phyloP scores from a whole-genome alignment of 1,140 invertebrate species.

The Pseudomyrmex cubaensis region DNA sequence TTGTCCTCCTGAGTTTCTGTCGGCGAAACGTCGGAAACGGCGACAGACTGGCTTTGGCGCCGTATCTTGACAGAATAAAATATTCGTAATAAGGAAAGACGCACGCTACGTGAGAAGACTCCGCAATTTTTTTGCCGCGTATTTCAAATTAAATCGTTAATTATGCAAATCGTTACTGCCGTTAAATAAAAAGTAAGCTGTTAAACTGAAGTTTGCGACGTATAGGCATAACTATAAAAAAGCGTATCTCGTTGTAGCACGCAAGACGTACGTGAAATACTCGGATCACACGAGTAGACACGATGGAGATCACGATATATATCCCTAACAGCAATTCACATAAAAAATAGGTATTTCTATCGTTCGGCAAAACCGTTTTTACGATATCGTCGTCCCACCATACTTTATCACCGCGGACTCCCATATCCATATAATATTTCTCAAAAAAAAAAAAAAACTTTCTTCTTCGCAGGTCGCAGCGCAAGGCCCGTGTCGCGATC shows the following conservation, averaged over 20 bases:
- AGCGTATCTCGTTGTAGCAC: neutral
- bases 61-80: conserved; percentile 10
- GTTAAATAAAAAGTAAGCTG: neutral
- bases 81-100: neutral
- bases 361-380: conserved; percentile 9
- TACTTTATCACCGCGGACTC: conserved; percentile 7
- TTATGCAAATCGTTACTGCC: neutral
- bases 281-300: conserved; percentile 6
- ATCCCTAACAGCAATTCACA: neutral
- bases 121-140: neutral
- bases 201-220: conserved; percentile 5
- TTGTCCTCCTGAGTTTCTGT: neutral
- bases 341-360: conserved; percentile 22
- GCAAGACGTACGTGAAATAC: neutral
- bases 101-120: too few relatives aligned
- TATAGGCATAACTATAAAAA: neutral
- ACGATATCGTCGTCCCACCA: conserved; percentile 8
- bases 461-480: conserved; percentile 51
- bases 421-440: neutral
- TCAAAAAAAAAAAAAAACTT: neutral
- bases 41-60: neutral
- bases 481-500: conserved; percentile 54
- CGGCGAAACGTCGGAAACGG: conserved; percentile 24
- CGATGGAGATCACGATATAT: conserved; percentile 7
- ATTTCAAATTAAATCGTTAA: neutral